These are phyloP conservation scores for Zoanthus sansibaricus DNA, from an alignment of 92 coral and sea anemone species.

Conservation along the genomic window DNA sequence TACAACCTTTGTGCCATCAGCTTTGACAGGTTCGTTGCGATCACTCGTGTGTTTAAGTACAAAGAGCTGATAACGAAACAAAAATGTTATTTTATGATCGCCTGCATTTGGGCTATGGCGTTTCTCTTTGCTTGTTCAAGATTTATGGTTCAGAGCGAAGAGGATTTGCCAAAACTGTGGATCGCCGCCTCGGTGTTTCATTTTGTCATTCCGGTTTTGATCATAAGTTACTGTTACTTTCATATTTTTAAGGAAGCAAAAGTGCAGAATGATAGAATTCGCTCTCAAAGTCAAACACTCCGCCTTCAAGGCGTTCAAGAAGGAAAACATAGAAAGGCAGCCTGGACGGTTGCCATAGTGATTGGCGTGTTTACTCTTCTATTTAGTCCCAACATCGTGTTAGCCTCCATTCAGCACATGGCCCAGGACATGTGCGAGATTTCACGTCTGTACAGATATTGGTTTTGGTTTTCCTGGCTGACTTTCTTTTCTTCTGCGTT, in stretches of 20 bases:
- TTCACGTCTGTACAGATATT: conserved; percentile 30
- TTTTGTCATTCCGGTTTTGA: conserved; percentile 18
- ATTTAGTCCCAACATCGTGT: conserved; percentile 13
- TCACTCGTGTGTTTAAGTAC: conserved; percentile 29
- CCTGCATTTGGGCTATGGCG: conserved; percentile 31
- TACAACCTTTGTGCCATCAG: conserved; percentile 41
- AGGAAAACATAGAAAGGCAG: conserved; percentile 27
- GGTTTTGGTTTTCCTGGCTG: conserved; percentile 45
- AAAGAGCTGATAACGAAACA: conserved; percentile 15
- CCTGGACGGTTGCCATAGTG: conserved; percentile 37
- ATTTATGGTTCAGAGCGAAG: conserved; percentile 17
- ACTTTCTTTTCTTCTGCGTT: conserved; percentile 40
- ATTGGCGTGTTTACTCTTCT: conserved; percentile 39
- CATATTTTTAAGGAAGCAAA: conserved; percentile 33
- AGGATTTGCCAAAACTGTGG: conserved; percentile 43
- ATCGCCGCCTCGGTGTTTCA: conserved; percentile 29
- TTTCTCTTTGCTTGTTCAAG: conserved; percentile 34
- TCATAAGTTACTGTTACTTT: conserved; percentile 21
- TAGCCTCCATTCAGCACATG: conserved; percentile 30
- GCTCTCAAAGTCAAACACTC: not conserved
- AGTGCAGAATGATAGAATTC: conserved; percentile 23
- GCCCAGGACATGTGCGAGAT: conserved; percentile 28
- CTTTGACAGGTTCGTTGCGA: conserved; percentile 33
- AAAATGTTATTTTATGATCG: not conserved
- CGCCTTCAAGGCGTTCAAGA: conserved; percentile 7